Evolutionary conservation across 2,888 invertebrate species (phyloP).

Genomic region (Tetropium fuscum): DNA sequence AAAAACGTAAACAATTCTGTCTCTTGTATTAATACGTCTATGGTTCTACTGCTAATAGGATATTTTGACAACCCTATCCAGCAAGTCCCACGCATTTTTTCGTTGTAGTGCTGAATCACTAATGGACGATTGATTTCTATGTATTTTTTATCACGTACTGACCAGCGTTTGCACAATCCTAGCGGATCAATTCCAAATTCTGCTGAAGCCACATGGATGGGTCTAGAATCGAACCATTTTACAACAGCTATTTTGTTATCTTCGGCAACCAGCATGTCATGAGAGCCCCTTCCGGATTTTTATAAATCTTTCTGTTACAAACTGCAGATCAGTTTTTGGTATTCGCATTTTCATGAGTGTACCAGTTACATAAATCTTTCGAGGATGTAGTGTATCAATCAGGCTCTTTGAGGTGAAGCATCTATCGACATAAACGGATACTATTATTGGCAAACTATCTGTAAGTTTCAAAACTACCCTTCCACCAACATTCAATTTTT

Average conservation of each 20-base stretch:
- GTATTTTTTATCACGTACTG: constrained; percentile 14
- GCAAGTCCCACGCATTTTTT: constrained; percentile 12
- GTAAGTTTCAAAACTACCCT: constrained; percentile 31
- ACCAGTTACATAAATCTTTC: constrained; percentile 10
- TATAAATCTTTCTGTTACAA: too few species aligned
- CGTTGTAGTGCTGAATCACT: constrained; percentile 6
- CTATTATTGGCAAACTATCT: background rate
- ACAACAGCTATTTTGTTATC: constrained; percentile 14
- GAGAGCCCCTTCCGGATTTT: too few species aligned
- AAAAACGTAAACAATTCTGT: too few species aligned
- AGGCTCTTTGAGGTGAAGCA: constrained; percentile 28
- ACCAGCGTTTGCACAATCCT: constrained; percentile 23
- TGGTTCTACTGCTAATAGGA: background rate
- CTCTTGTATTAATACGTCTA: too few species aligned
- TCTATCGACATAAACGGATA: background rate
- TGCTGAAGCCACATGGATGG: constrained; percentile 26
- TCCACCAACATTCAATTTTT: constrained; percentile 34
- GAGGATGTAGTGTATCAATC: background rate
- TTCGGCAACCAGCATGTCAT: constrained; percentile 11
- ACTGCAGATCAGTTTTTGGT: too few species aligned
- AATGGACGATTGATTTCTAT: constrained; percentile 26
- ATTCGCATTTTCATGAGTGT: too few species aligned
- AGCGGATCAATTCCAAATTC: constrained; percentile 20
- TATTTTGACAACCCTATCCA: constrained; percentile 24
- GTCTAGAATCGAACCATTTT: constrained; percentile 31